phyloP scores from a whole-genome alignment of 2,797 vertebrate species.

The Pangasius djambal region DNA sequence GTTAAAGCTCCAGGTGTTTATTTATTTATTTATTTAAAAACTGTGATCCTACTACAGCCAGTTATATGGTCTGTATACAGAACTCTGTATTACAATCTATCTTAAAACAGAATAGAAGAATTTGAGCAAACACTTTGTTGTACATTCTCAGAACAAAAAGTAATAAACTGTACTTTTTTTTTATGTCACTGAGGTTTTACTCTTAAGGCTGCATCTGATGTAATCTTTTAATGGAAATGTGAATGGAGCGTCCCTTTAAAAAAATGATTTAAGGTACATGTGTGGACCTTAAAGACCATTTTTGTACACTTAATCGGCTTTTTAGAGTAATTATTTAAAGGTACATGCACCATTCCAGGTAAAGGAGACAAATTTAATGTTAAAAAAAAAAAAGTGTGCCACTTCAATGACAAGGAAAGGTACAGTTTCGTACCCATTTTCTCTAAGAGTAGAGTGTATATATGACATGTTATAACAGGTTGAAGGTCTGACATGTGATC shows the following conservation, averaged over 20 bases:
- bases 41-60: neutral
- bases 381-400: no score
- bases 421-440: neutral
- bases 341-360: neutral
- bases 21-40: neutral
- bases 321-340: no score
- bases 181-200: neutral
- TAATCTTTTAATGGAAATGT: neutral
- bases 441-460: no score
- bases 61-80: neutral
- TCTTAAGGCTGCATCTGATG: neutral
- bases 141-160: neutral
- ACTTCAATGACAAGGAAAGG: neutral
- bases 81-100: neutral
- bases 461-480: neutral
- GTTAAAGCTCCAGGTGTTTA: neutral
- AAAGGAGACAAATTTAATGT: neutral
- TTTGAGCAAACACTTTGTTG: neutral
- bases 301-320: neutral
- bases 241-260: neutral
- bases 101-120: neutral
- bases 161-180: neutral
- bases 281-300: neutral
- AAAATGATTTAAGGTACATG: neutral
- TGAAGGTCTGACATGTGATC: neutral